Evolutionary conservation across 2,113 vertebrate species (phyloP).

Genomic region (Hystrix brachyura): DNA sequence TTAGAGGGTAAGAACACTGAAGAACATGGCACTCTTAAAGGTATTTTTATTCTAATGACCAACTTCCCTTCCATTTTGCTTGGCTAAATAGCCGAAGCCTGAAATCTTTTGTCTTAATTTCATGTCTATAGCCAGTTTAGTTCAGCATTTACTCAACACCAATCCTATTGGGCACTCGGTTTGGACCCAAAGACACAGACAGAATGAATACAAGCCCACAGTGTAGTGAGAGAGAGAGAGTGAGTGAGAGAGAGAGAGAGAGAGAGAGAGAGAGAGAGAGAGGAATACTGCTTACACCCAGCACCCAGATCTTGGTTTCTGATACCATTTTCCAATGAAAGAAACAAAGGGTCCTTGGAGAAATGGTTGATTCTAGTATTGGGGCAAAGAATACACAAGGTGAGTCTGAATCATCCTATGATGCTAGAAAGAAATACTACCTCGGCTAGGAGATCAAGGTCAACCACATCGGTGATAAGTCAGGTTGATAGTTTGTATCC

Average conservation of each 20-base stretch:
- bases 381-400: not conserved
- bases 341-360: not conserved
- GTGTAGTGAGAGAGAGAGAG: not conserved
- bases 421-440: conserved; percentile 9
- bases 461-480: not conserved
- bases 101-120: conserved; percentile 73
- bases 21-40: conserved; percentile 71
- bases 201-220: not conserved
- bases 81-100: conserved; percentile 71
- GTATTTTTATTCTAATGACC: conserved; percentile 75
- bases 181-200: conserved; percentile 20
- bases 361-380: conserved; percentile 31
- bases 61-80: conserved; percentile 79
- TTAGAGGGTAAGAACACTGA: conserved; percentile 72
- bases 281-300: conserved; percentile 12
- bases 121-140: not conserved
- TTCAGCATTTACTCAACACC: conserved; percentile 16
- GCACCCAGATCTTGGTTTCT: conserved; percentile 30
- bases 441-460: not conserved
- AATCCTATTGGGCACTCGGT: not conserved
- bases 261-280: not conserved
- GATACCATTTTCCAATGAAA: conserved; percentile 47
- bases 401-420: not conserved
- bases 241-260: not conserved
- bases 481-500: not conserved